Percentiles rank a stretch among this genome's conserved stretches.
These are phyloP conservation scores for Ctenopoma kingsleyae DNA, from an alignment of 2,797 vertebrate species.

Conservation along the genomic window DNA sequence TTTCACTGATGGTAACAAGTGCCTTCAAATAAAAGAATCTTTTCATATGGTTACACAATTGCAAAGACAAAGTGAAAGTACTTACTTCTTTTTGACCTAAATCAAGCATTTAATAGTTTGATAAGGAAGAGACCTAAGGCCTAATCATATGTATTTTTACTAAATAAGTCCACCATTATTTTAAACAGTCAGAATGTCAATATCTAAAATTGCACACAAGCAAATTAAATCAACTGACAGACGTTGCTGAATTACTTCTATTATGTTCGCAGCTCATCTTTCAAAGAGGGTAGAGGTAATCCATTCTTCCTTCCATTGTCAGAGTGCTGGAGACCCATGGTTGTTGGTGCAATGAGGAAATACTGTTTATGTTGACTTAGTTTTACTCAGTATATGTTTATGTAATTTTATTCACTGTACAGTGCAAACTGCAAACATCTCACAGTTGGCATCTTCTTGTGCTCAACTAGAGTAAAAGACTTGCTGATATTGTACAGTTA, in stretches of 20 bases:
- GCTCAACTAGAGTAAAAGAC: slow-evolving; percentile 73
- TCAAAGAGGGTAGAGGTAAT: slow-evolving; percentile 45
- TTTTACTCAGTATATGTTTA: no score
- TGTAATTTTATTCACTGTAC: no score
- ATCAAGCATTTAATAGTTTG: not conserved
- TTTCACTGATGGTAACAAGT: no score
- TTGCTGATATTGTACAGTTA: slow-evolving; percentile 55
- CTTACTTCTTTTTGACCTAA: not conserved
- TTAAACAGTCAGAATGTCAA: not conserved
- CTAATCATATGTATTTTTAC: not conserved
- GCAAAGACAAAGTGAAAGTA: no score
- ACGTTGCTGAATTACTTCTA: not conserved
- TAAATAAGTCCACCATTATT: not conserved
- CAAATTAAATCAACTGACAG: not conserved
- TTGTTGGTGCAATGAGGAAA: no score
- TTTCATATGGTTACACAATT: no score
- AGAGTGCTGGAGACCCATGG: no score
- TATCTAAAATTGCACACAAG: not conserved
- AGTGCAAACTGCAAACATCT: no score
- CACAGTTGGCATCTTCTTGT: not conserved
- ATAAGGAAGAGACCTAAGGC: slow-evolving; percentile 11
- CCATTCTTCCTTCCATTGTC: no score
- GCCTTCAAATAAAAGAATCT: no score
- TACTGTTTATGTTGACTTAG: no score
- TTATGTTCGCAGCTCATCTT: slow-evolving; percentile 45